Conservation (phyloP, 2,888 invertebrate species). For the Trichopoda pennipes region DNA sequence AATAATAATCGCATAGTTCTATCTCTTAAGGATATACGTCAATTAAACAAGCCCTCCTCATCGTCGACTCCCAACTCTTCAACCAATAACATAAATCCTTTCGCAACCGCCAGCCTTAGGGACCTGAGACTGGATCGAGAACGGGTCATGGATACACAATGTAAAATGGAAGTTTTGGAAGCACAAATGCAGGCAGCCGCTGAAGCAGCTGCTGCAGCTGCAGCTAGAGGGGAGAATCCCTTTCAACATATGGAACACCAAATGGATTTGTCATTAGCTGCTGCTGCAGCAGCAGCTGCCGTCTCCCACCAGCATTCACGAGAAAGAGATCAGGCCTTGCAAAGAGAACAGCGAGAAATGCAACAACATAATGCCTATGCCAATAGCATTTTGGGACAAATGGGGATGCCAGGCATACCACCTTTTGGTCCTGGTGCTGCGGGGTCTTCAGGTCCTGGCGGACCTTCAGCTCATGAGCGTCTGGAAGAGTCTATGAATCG, state of each 20-base stretch:
- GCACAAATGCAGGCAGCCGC: constrained; percentile 80
- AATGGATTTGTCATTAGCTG: constrained; percentile 80
- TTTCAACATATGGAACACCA: constrained; percentile 81
- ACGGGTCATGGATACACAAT: constrained; percentile 74
- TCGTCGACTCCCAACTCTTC: constrained; percentile 72
- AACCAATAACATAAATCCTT: constrained; percentile 70
- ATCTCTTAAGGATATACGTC: constrained; percentile 80
- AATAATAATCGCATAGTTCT: constrained; percentile 79
- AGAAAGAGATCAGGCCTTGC: constrained; percentile 72
- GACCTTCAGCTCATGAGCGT: constrained; percentile 78
- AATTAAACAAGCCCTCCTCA: constrained; percentile 79
- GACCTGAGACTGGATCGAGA: constrained; percentile 73
- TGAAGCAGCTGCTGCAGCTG: constrained; percentile 76
- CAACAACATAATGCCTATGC: constrained; percentile 78
- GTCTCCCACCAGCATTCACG: constrained; percentile 77
- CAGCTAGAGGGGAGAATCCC: constrained; percentile 76
- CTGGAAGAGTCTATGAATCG: constrained; percentile 80
- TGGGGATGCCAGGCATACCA: constrained; percentile 75
- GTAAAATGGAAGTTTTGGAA: constrained; percentile 78
- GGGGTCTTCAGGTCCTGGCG: constrained; percentile 62
- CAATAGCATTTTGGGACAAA: constrained; percentile 78
- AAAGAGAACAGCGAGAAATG: constrained; percentile 75
- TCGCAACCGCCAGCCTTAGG: constrained; percentile 75
- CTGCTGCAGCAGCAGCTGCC: constrained; percentile 80
- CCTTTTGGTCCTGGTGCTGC: constrained; percentile 66